Evolutionary conservation across 2,797 vertebrate species (phyloP), one percentile per base, ranked within the genome.

Genomic region (Onychomys arenicola): DNA sequence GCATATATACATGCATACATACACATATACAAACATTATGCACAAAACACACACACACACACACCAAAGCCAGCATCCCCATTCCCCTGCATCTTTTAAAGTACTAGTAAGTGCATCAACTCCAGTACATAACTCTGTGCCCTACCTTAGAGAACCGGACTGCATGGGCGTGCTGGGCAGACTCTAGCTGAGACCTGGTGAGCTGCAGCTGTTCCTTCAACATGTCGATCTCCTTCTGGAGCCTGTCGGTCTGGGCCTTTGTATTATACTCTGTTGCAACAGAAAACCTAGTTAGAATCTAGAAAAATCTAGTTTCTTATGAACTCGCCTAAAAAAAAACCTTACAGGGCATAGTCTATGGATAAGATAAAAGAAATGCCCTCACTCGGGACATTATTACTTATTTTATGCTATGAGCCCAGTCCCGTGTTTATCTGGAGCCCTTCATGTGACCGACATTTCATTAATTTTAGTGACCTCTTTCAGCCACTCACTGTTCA

Each of bases 181-280:
- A 98, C 96, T 98, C 98, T 77, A 99, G 96, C 91, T 99, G 99
- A 83, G 98, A 98, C 89, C 95, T 98, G 90, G 99, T 99, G 49
- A 98, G 96, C 32, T 98, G 98, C 93, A 99, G 97, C 97, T 99
- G 99, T 59, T 99, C 99, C 98, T 99, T 99, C 96, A 99, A 97
- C 90, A 98, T 98, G 89, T 98, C 98, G 43, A 99, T 99, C 98
- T 99, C 99, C 91, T 98, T 94, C 97, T 99, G 99, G 55, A 99
- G 96, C 92, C 98, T 99, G 43, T 99, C 98, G 0, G 98, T 98
- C 93, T 99, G 98, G 34, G 98, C 98, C 93, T 98, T 99, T 91
- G 98, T 99, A 94, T 99, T 99, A 69, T 98, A 98, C 75, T 99
- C 99, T 97, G 98, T 98, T 94, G 87, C 46, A 97, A 98, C 97